Conservation (phyloP, 2,113 vertebrate species). For the Tachysurus vachellii region DNA sequence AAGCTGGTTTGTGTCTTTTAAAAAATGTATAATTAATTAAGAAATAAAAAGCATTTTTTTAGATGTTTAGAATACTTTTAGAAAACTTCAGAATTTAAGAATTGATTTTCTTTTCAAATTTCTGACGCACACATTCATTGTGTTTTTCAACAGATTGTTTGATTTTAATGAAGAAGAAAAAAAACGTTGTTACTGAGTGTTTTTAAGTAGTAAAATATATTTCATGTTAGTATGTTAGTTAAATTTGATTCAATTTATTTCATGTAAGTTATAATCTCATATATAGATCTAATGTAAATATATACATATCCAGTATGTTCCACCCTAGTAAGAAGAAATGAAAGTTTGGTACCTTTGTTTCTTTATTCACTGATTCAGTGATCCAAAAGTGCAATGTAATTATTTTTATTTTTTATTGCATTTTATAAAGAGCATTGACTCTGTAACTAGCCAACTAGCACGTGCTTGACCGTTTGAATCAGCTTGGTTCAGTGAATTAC, state of each 20-base stretch:
- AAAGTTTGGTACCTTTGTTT: not conserved
- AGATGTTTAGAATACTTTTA: not conserved
- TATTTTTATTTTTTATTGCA: not conserved
- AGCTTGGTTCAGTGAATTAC: constrained; percentile 20
- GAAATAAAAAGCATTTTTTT: too few species aligned
- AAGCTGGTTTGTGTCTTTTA: not conserved
- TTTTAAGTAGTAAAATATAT: too few species aligned
- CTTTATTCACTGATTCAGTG: not conserved
- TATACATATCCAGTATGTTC: not conserved
- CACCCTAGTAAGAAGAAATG: not conserved
- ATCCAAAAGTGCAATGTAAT: not conserved
- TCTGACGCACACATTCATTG: too few species aligned
- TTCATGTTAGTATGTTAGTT: too few species aligned
- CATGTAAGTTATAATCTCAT: not conserved
- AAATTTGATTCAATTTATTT: too few species aligned
- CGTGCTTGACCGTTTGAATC: not conserved
- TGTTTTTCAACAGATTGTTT: too few species aligned
- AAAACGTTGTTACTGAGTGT: too few species aligned
- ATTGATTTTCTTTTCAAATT: too few species aligned
- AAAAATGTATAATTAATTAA: not conserved
- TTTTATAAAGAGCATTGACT: not conserved
- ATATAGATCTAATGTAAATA: not conserved
- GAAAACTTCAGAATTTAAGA: too few species aligned
- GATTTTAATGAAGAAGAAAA: too few species aligned
- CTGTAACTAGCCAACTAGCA: not conserved